phyloP scores from a whole-genome alignment of 2,888 invertebrate species.

The Chrysotoxum bicinctum region DNA sequence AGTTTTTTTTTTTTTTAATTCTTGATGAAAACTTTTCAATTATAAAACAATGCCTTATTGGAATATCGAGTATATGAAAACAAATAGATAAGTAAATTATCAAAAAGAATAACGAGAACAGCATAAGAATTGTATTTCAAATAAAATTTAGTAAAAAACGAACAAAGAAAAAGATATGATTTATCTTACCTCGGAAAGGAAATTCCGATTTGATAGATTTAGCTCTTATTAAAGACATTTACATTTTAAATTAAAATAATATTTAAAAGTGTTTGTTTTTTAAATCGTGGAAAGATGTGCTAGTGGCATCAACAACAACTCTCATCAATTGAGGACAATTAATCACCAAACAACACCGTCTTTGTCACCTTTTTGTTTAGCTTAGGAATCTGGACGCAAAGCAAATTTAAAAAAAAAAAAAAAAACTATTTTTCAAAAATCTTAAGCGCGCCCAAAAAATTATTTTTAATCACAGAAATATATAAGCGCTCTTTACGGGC shows the following conservation, averaged over 20 bases:
- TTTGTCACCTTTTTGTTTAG: slow-evolving; percentile 21
- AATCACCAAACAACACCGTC: slow-evolving; percentile 13
- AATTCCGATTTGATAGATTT: neutral
- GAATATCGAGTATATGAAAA: slow-evolving; percentile 4
- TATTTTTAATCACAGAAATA: slow-evolving; percentile 69
- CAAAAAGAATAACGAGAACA: slow-evolving; percentile 40
- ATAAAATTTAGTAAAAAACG: neutral
- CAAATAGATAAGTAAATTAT: slow-evolving; percentile 3
- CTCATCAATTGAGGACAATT: slow-evolving; percentile 6
- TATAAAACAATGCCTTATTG: slow-evolving; percentile 25
- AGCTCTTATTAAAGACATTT: slow-evolving; percentile 27
- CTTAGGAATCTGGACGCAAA: slow-evolving; percentile 55
- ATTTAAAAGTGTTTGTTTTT: neutral
- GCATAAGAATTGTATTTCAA: slow-evolving; percentile 15
- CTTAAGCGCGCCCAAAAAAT: slow-evolving; percentile 49
- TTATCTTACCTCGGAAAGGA: slow-evolving; percentile 57
- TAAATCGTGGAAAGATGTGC: slow-evolving; percentile 31
- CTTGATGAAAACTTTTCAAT: neutral
- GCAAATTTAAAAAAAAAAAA: neutral
- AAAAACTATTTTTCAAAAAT: slow-evolving; percentile 18
- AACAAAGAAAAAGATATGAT: neutral
- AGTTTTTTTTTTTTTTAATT: slow-evolving; percentile 4
- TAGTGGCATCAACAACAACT: slow-evolving; percentile 44
- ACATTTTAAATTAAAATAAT: slow-evolving; percentile 36
- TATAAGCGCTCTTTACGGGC: slow-evolving; percentile 32